Percentiles rank a stretch among this genome's conserved stretches.
Conservation (phyloP, 2,888 invertebrate genomes). For the Cabera pusaria region DNA sequence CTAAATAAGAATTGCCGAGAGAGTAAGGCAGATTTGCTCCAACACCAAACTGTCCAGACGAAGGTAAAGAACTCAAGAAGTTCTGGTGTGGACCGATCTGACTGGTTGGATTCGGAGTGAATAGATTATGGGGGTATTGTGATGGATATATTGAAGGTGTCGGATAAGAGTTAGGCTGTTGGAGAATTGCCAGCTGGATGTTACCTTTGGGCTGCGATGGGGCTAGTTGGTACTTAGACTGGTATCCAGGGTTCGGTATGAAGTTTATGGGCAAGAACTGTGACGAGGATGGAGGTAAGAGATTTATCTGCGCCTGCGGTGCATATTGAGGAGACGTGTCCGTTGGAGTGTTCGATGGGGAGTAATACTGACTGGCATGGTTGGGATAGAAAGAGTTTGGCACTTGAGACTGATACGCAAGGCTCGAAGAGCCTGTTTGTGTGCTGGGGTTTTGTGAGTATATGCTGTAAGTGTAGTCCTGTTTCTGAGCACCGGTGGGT, state of each 20-base stretch:
- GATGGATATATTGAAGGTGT: conserved; percentile 25
- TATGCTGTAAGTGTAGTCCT: conserved; percentile 71
- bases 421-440: conserved; percentile 42
- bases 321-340: conserved; percentile 40
- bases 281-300: conserved; percentile 52
- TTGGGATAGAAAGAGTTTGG: conserved; percentile 70
- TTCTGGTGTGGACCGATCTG: conserved; percentile 47
- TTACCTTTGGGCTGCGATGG: conserved; percentile 63
- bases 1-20: conserved; percentile 53
- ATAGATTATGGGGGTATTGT: conserved; percentile 56
- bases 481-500: conserved; percentile 70
- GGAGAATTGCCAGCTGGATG: conserved; percentile 63
- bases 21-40: conserved; percentile 51
- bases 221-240: conserved; percentile 69
- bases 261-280: conserved; percentile 70
- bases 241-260: conserved; percentile 67
- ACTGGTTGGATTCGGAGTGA: conserved; percentile 43
- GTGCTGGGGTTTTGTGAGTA: conserved; percentile 58
- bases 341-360: conserved; percentile 44
- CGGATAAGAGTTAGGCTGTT: conserved; percentile 52
- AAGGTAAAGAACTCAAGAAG: conserved; percentile 38
- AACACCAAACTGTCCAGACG: conserved; percentile 57
- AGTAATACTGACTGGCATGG: conserved; percentile 64
- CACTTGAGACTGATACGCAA: conserved; percentile 58
- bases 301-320: conserved; percentile 52